Evolutionary conservation across 2,113 vertebrate species (phyloP), one percentile per base, ranked within the genome.

Genomic region (Edolisoma coerulescens): DNA sequence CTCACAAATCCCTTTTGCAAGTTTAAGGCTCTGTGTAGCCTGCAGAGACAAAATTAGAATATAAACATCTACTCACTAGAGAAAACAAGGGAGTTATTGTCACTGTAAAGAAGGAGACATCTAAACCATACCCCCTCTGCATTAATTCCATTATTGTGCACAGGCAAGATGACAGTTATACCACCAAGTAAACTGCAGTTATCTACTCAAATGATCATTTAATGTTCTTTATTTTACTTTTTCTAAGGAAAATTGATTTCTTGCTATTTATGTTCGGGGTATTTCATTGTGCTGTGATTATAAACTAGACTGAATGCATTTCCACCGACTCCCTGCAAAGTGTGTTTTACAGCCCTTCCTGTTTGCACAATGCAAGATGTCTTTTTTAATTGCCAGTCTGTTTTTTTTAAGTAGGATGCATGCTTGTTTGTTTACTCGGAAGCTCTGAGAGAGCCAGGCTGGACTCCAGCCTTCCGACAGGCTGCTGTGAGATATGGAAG

Each of bases 131-230:
- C 59, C 76, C 94, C 71, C 77, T 78, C 90, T 63, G 68, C 96
- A 96, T 95, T 95, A 97, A 96, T 96, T 96, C 96, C 64, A 70
- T 96, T 97, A 95, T 85, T 87, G 93, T 89, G 83, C 90, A 69
- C 92, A 93, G 85, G 88, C 88, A 91, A 91, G 86, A 90, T 92
- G 96, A 97, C 96, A 97, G 90, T 92, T 94, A 95, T 86, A 81
- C 85, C 95, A 96, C 94, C 27, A 18, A 97, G 95, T 83, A 94
- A 96, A 95, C 96, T 79, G 82, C 93, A 96, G 96, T 96, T 97
- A 97, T 96, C 97, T 90, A 96, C 94, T 93, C 91, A 97, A 98
- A 97, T 92, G 95, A 95, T 97, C 96, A 77, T 97, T 97, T 97
- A 96, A 95, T 96, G 93, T 95, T 96, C 95, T 96, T 96, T 95